A percentile compares a stretch with the other conserved stretches of the same genome.
phyloP scores from a whole-genome alignment of 1,140 invertebrate species.

The Drosophila lowei region DNA sequence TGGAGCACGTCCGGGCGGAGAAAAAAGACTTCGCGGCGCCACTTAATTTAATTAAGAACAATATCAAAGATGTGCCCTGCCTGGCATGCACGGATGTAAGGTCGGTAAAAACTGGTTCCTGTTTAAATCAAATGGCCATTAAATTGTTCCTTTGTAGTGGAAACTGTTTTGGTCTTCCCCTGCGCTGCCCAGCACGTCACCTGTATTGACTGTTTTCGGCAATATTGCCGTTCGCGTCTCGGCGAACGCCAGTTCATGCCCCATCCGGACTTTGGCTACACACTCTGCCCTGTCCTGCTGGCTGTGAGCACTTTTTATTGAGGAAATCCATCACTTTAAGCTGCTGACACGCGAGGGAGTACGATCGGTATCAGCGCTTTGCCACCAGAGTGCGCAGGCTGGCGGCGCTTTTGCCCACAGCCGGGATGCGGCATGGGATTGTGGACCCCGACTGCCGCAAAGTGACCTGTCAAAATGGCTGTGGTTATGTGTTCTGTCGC shows the following conservation, averaged over 20 bases:
- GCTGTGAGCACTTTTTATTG: conserved; percentile 92
- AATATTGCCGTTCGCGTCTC: conserved; percentile 89
- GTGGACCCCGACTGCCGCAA: conserved; percentile 89
- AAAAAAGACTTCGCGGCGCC: conserved; percentile 89
- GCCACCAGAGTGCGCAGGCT: conserved; percentile 90
- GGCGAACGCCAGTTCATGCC: conserved; percentile 90
- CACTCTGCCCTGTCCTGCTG: conserved; percentile 92
- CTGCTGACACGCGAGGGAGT: conserved; percentile 88
- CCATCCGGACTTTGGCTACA: conserved; percentile 89
- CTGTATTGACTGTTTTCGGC: conserved; percentile 92
- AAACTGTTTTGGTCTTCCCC: conserved; percentile 91
- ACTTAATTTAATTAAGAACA: conserved; percentile 90
- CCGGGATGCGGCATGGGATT: conserved; percentile 95
- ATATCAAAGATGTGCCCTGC: conserved; percentile 90
- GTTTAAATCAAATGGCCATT: background rate
- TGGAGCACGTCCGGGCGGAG: conserved; percentile 88
- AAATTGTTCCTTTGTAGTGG: conserved; percentile 83
- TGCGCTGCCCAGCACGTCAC: conserved; percentile 91
- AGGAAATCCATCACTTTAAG: conserved; percentile 93
- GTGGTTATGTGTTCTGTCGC: conserved; percentile 93
- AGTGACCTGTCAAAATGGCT: conserved; percentile 90
- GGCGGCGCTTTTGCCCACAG: conserved; percentile 94
- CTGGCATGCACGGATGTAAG: conserved; percentile 90
- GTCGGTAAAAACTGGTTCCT: conserved; percentile 23
- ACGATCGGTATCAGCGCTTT: conserved; percentile 92